These are phyloP conservation scores for Pan troglodytes DNA, from an alignment of 2,113 vertebrate species.

Conservation along the genomic window DNA sequence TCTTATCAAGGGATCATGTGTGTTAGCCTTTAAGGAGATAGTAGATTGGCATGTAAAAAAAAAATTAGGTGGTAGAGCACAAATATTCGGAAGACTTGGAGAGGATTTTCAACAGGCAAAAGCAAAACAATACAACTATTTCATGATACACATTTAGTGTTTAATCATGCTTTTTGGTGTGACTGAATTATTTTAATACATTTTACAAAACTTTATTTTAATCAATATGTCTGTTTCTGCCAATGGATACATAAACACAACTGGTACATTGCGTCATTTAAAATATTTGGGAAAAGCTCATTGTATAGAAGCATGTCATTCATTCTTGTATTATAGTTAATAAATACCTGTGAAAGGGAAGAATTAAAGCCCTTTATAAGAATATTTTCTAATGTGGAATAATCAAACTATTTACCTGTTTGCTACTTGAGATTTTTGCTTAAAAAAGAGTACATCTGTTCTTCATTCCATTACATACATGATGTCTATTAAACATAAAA, in stretches of 20 bases:
- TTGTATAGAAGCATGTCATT: not conserved
- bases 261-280: not conserved
- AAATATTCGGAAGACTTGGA: not conserved
- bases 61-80: not conserved
- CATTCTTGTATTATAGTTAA: not conserved
- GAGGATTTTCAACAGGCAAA: not conserved
- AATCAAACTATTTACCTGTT: not conserved
- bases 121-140: not conserved
- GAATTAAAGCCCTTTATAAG: not conserved
- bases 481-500: not conserved
- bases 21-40: not conserved
- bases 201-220: not conserved
- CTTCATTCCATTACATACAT: not conserved
- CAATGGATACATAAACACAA: not conserved
- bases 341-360: not conserved
- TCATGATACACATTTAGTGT: not conserved
- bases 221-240: not conserved
- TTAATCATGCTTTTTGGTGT: not conserved
- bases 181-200: not conserved
- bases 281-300: not conserved
- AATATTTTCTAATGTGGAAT: not conserved
- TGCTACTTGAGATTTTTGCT: not conserved
- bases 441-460: not conserved
- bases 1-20: not conserved
- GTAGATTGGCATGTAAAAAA: not conserved